A percentile compares a stretch with the other conserved stretches of the same genome.
Evolutionary conservation across 2,113 vertebrate genomes (phyloP).

Genomic region (Sinocyclocheilus grahami): DNA sequence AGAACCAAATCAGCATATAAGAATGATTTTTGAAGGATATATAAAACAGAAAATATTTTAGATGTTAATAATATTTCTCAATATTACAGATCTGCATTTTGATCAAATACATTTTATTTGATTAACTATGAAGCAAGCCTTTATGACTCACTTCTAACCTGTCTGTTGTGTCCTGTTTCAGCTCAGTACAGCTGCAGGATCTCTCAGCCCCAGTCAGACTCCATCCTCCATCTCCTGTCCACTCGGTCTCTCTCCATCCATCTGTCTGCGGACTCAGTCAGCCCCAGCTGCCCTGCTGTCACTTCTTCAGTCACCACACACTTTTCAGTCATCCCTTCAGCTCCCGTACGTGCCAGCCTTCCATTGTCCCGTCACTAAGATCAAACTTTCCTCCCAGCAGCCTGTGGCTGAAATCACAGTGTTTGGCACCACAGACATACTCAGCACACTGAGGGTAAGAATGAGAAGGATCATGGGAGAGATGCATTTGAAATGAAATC

Average conservation of each 20-base stretch:
- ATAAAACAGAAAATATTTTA: not conserved
- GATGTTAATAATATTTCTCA: not conserved
- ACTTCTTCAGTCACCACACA: not conserved
- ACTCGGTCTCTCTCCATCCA: constrained; percentile 35
- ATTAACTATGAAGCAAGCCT: not conserved
- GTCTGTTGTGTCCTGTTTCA: constrained; percentile 26
- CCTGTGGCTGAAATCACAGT: too few relatives aligned
- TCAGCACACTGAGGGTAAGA: constrained; percentile 39
- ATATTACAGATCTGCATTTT: too few relatives aligned
- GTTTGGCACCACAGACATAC: constrained; percentile 41
- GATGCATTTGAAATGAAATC: not conserved
- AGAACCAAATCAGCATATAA: not conserved
- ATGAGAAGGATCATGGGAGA: not conserved
- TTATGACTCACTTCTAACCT: not conserved
- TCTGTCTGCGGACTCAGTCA: constrained; percentile 45
- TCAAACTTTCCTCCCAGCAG: constrained; percentile 38
- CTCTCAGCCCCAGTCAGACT: constrained; percentile 37
- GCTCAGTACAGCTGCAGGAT: constrained; percentile 48
- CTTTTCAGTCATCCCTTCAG: constrained; percentile 31
- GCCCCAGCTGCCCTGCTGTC: not conserved
- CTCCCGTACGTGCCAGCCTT: constrained; percentile 25
- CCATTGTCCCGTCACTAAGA: constrained; percentile 6
- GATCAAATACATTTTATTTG: not conserved
- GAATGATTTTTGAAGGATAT: not conserved
- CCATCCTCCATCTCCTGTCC: constrained; percentile 49